Evolutionary conservation across 2,113 vertebrate species (phyloP), one percentile per base, ranked within the genome.

Genomic region (cattle (Bos taurus)): DNA sequence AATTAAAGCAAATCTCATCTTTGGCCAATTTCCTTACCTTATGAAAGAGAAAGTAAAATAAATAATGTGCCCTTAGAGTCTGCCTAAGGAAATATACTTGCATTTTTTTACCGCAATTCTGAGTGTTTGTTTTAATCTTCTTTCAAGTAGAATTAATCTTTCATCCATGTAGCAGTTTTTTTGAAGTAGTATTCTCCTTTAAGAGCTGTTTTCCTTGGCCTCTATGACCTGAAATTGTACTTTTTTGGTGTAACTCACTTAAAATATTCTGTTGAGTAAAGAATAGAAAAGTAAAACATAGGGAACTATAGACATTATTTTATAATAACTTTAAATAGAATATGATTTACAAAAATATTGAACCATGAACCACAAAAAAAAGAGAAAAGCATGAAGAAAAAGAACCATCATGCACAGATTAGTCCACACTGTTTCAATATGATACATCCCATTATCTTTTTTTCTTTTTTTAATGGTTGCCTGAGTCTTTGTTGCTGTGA

Each of bases 81-180:
- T 92, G 28, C 36, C 17, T 52, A 26, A 80, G 17, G 52, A 95
- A 95, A 89, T 48, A 13, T 6, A 57, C 52, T 56, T 97, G 36
- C 30, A 30, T 84, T 81, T 17, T 89, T 92, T 84, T 36, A 23
- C 60, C 28, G 95, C 91, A 23, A 43, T 91, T 36, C 50, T 83
- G 54, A 83, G 67, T 84, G 87, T 92, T 96, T 95, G 77, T 94
- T 96, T 95, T 46, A 78, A 96, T 60, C 26, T 86, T 13, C 62
- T 92, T 93, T 60, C 71, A 60, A 85, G 50, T 86, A 52, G 59
- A 91, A 85, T 94, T 94, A 50, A 54, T 91, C 28, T 95, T 95
- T 86, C 28, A 86, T 4, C 15, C n/a, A 60, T n/a, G 85, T 81
- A 59, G 56, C 85, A 96, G 40, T 94, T 50, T 95, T 81, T 40